Conservation (phyloP, 2,797 vertebrate species). For the Crypturellus tataupa region DNA sequence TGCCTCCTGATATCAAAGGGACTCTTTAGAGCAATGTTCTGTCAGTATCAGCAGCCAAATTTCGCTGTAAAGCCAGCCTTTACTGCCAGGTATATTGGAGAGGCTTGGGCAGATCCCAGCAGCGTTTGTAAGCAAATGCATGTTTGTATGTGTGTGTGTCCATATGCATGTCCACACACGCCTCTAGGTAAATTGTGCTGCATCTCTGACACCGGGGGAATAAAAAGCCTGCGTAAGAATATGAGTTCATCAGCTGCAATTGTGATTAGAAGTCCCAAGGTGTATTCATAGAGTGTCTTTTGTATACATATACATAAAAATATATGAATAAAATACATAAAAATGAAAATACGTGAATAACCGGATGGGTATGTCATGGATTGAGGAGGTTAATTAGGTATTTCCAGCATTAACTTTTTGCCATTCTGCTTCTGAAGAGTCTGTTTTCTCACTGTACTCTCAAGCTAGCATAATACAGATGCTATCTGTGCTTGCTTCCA, state of each 20-base stretch:
- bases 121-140: neutral
- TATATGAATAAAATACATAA: neutral
- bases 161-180: fast-evolving
- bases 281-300: neutral
- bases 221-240: neutral
- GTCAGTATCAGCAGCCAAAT: neutral
- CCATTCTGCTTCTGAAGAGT: neutral
- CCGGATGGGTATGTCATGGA: neutral
- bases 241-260: neutral
- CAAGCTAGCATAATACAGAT: neutral
- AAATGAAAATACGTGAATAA: neutral
- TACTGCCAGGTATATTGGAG: neutral
- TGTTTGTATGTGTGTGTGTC: neutral
- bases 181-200: neutral
- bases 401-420: neutral
- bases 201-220: neutral
- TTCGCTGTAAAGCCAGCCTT: neutral
- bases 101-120: fast-evolving
- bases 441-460: neutral
- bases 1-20: neutral
- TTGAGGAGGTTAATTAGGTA: neutral
- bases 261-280: neutral
- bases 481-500: neutral
- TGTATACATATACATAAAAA: neutral
- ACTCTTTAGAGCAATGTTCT: neutral